Evolutionary conservation across 2,797 vertebrate species (phyloP), one percentile per base, ranked within the genome.

Genomic region (Trematomus bernacchii): DNA sequence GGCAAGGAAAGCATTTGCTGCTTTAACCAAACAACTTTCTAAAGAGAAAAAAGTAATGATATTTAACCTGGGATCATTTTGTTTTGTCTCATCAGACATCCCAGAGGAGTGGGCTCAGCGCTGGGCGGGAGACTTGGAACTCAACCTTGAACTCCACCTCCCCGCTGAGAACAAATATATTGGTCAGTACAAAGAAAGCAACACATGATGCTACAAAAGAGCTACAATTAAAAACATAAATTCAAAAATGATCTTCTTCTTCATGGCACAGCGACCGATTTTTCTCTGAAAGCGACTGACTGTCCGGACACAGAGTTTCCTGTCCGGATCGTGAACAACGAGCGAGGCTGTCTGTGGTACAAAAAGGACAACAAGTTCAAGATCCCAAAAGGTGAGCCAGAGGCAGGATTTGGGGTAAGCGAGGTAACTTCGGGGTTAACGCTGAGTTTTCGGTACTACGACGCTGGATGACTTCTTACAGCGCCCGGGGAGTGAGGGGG

Each of bases 291-390:
- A 82, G 85, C 86, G 33, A 92, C 96, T 0, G 97, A 98, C 92
- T 95, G 96, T 71, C 94, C 95, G 0, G 96, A 97, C 85, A 95
- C 95, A 0, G 96, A 97, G 65, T 97, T 97, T 81, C 98, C 98
- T 0, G 92, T 96, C 70, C 95, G 93, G 89, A 94, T 95, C 19
- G 70, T 96, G 18, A 94, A 93, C 85, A 94, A 83, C 2, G 86
- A 95, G 3, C 94, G 95, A 57, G 97, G 97, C 71, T 94, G 94
- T 63, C 92, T 99, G 62, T 99, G 98, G 98, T 99, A 96, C 92
- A 97, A 96, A 92, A 99, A 97, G 90, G 98, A 99, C 93, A 96
- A 95, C 87, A 99, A 98, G 93, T 99, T 98, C 91, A 98, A 97
- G 93, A 98, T 98, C 82, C 98, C 98, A 2, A 98, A 97, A 97